A percentile compares a stretch with the other conserved stretches of the same genome.
These are phyloP conservation scores for Myoxocephalus aenaeus DNA, from an alignment of 2,797 vertebrate species.

Conservation along the genomic window DNA sequence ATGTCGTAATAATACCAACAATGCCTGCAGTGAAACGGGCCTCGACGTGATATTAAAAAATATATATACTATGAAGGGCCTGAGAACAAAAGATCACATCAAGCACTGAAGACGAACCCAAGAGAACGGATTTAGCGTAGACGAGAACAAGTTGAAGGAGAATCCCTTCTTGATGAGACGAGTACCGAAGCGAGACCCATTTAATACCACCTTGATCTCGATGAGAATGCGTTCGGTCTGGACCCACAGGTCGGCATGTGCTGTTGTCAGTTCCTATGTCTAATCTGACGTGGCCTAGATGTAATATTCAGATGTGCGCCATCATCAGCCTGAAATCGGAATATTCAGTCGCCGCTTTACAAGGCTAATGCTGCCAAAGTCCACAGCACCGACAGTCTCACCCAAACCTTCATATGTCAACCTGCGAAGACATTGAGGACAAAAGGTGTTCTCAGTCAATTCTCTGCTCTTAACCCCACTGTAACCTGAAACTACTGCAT, in stretches of 20 bases:
- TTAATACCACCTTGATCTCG: background rate
- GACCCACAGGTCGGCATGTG: slow-evolving; percentile 17
- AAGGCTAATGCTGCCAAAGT: background rate
- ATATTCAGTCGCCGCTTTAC: background rate
- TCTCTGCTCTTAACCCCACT: background rate
- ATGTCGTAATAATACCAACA: background rate
- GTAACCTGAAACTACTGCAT: background rate
- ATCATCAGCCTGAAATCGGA: slow-evolving; percentile 15
- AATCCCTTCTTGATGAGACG: background rate
- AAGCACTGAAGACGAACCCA: background rate
- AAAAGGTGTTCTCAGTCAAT: background rate
- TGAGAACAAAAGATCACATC: slow-evolving; percentile 11
- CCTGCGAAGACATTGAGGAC: slow-evolving; percentile 2
- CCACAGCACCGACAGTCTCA: background rate
- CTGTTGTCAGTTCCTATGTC: slow-evolving; percentile 3
- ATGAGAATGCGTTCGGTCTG: background rate
- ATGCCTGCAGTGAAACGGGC: background rate
- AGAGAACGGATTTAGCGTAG: slow-evolving; percentile 12
- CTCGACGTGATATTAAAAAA: background rate
- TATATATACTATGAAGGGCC: background rate
- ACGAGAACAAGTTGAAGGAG: background rate
- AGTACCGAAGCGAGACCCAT: slow-evolving; percentile 11
- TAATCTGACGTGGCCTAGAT: slow-evolving; percentile 33
- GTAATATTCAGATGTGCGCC: slow-evolving; percentile 9
- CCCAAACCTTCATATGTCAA: background rate